phyloP scores from a whole-genome alignment of 2,797 vertebrate genomes.

The Naso thynnoides region DNA sequence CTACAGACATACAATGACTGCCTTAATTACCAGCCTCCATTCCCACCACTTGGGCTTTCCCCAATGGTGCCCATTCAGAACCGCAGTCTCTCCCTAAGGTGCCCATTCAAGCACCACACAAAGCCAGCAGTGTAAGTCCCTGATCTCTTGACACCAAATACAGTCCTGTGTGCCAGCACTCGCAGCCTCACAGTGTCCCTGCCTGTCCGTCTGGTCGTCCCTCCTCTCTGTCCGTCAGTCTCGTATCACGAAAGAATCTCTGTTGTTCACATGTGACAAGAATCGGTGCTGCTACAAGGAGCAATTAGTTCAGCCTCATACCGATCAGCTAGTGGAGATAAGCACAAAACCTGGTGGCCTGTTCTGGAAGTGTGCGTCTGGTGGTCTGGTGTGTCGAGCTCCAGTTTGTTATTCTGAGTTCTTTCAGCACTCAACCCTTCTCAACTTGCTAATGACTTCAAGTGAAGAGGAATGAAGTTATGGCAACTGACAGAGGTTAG shows the following conservation, averaged over 20 bases:
- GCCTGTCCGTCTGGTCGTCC: constrained; percentile 52
- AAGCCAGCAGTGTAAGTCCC: constrained; percentile 84
- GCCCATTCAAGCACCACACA: constrained; percentile 83
- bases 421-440: not conserved
- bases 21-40: constrained; percentile 87
- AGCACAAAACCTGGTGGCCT: not conserved
- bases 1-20: constrained; percentile 83
- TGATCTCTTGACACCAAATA: constrained; percentile 79
- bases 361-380: constrained; percentile 1
- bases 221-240: constrained; percentile 45
- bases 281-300: constrained; percentile 22
- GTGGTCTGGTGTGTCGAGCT: constrained; percentile 1
- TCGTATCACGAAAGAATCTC: constrained; percentile 35
- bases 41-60: constrained; percentile 84
- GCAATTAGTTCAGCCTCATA: constrained; percentile 50
- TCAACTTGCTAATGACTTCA: not conserved
- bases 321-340: constrained; percentile 29
- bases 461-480: constrained; percentile 8
- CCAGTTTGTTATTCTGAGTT: not conserved
- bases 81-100: constrained; percentile 81
- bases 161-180: constrained; percentile 67
- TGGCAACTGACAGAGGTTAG: not conserved
- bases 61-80: constrained; percentile 84
- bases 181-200: constrained; percentile 69
- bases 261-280: constrained; percentile 38